Conservation (phyloP, 2,888 invertebrate species). For the Trilocha varians region DNA sequence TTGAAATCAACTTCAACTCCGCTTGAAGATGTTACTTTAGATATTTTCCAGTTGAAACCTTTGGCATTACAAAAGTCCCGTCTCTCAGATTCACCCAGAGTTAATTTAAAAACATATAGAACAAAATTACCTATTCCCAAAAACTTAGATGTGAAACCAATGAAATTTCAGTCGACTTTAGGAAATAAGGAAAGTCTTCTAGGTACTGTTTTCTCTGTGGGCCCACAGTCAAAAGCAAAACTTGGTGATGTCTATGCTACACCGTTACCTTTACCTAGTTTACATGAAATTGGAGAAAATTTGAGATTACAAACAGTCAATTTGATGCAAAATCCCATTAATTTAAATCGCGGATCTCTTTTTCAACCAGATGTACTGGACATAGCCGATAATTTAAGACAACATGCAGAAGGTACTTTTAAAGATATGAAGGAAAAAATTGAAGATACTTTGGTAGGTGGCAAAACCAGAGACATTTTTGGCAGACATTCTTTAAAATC, state of each 20-base stretch:
- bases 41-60: conserved; percentile 31
- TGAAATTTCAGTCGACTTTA: conserved; percentile 29
- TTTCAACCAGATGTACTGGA: conserved; percentile 16
- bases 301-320: conserved; percentile 13
- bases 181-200: conserved; percentile 22
- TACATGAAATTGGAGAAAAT: conserved; percentile 18
- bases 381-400: conserved; percentile 26
- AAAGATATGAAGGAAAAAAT: conserved; percentile 33
- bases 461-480: conserved; percentile 14
- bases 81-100: conserved; percentile 17
- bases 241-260: conserved; percentile 13
- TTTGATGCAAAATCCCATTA: conserved; percentile 21
- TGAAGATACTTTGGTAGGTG: conserved; percentile 25
- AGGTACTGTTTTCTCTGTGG: conserved; percentile 24
- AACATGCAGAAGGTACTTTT: conserved; percentile 32
- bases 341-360: conserved; percentile 13
- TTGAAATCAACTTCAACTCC: conserved; percentile 18
- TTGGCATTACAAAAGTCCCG: conserved; percentile 10
- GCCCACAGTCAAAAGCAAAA: conserved; percentile 16
- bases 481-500: conserved; percentile 24
- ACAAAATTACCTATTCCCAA: conserved; percentile 34
- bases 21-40: conserved; percentile 27
- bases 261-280: conserved; percentile 18
- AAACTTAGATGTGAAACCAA: conserved; percentile 29
- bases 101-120: conserved; percentile 32